Evolutionary conservation across 2,888 invertebrate genomes (phyloP).

Genomic region (Polydrusus cervinus): DNA sequence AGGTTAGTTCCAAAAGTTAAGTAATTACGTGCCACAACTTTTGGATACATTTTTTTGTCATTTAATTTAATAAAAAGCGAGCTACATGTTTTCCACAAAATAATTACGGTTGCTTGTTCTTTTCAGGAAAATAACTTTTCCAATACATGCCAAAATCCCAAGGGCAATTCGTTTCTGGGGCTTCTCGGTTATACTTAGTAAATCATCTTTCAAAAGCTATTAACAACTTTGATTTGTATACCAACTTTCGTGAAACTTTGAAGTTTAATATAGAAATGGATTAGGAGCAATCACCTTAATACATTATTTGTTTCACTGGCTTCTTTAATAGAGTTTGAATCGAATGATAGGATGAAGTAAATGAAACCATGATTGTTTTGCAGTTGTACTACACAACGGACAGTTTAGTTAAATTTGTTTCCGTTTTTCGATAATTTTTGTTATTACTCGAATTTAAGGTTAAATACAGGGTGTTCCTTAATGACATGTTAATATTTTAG

Average conservation of each 20-base stretch:
- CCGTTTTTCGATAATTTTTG: too few relatives aligned
- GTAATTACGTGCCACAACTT: background rate
- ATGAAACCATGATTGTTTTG: background rate
- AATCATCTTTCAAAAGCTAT: constrained; percentile 40
- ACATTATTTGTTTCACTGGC: background rate
- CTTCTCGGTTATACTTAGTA: constrained; percentile 31
- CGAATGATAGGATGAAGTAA: background rate
- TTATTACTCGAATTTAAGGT: too few relatives aligned
- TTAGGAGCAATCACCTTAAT: constrained; percentile 21
- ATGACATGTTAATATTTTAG: too few relatives aligned
- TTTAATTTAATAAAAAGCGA: constrained; percentile 3
- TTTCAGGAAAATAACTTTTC: background rate
- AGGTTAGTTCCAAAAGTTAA: background rate
- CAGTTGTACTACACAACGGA: background rate
- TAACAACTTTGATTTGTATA: constrained; percentile 43
- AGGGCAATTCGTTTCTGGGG: constrained; percentile 12
- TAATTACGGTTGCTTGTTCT: constrained; percentile 5
- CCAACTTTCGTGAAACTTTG: constrained; percentile 26
- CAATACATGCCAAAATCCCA: constrained; percentile 12
- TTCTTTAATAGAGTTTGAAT: background rate
- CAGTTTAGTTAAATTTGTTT: too few relatives aligned
- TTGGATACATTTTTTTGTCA: background rate
- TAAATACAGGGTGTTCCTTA: too few relatives aligned
- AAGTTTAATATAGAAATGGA: constrained; percentile 28
- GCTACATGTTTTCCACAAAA: background rate